Base-by-base conservation (phyloP, 2,888 invertebrate species). In the Drosophila subsilvestris region DNA sequence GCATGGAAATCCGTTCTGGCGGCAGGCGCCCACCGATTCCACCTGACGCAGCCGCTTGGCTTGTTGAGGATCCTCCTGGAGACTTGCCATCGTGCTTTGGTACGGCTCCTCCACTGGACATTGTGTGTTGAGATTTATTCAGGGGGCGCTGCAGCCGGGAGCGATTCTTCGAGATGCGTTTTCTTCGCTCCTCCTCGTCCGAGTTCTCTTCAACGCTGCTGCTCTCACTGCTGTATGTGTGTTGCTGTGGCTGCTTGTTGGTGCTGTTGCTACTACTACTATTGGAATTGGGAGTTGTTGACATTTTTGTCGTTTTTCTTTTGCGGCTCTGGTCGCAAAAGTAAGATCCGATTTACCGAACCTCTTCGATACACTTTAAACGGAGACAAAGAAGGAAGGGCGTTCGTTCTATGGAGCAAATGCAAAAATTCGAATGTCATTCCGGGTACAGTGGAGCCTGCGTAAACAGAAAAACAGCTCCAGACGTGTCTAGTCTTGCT, bases 191-290 rank as follows among this genome's bases (percentile, higher is more conserved):
- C 90, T 97, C 94, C 88, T 95, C 94, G 84, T 95, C 94, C 82
- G 94, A 94, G 87, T 96, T 96, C 90, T 97, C 97, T 37, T 89
- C 97, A 89, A 97, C 97, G 91, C 97, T 97, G 89, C 97, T 97
- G 91, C 97, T 97, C 89, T 96, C 96, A 87, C 93, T 91, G 88
- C 93, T 91, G 60, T 90, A 90, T 14, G 89, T 89, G 58, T 87
- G 44, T 29, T 68, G 51, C 63, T 84, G 79, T 56, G 79, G 79
- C 61, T 75, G 83, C 61, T 84, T 80, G 56, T 74, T 78, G 68
- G 60, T 90, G 70, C 74, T 90, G 66, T 80, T 89, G 79, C 88
- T 90, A 73, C 89, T 89, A 77, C 88, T 88, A 75, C 88, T 89
- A 76, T 89, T 89, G 51, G 91, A 87, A 75, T 89, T 90, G 74